Evolutionary conservation across 2,797 vertebrate species (phyloP).

Genomic region (Hydrolagus colliei): DNA sequence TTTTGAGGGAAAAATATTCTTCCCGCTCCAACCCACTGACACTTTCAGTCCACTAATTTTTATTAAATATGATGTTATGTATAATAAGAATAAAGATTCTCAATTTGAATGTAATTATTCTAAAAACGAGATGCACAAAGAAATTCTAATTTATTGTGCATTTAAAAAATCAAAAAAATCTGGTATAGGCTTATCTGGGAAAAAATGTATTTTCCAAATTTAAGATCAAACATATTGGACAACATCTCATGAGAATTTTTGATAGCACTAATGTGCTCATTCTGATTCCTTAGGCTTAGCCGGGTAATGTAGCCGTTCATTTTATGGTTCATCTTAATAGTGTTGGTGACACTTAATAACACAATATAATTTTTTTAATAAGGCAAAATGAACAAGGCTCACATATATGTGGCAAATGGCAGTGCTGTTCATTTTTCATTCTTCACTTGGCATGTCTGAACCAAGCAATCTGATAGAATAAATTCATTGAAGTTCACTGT

Average conservation of each 20-base stretch:
- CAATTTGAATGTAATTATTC: not conserved
- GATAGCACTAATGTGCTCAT: not conserved
- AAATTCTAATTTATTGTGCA: not conserved
- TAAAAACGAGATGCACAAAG: not conserved
- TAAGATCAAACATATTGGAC: not conserved
- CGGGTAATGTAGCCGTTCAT: conserved; percentile 9
- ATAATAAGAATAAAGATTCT: conserved; percentile 13
- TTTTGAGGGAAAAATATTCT: conserved; percentile 1
- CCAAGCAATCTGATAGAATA: not conserved
- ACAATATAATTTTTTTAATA: conserved; percentile 8
- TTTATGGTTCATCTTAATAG: not conserved
- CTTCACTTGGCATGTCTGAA: conserved; percentile 2
- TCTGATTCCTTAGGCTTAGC: conserved; percentile 14
- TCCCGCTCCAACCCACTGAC: not conserved
- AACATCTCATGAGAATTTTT: not conserved
- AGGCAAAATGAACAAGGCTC: conserved; percentile 4
- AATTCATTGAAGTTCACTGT: conserved; percentile 6
- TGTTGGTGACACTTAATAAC: not conserved
- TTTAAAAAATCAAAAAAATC: not conserved
- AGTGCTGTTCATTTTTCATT: conserved; percentile 4
- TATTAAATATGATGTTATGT: conserved; percentile 8
- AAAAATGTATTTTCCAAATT: not conserved
- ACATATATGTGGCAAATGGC: not conserved
- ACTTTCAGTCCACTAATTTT: conserved; percentile 7
- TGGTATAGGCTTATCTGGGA: not conserved